Conservation (phyloP, 2,888 invertebrate species). For the Siphlonurus alternatus region DNA sequence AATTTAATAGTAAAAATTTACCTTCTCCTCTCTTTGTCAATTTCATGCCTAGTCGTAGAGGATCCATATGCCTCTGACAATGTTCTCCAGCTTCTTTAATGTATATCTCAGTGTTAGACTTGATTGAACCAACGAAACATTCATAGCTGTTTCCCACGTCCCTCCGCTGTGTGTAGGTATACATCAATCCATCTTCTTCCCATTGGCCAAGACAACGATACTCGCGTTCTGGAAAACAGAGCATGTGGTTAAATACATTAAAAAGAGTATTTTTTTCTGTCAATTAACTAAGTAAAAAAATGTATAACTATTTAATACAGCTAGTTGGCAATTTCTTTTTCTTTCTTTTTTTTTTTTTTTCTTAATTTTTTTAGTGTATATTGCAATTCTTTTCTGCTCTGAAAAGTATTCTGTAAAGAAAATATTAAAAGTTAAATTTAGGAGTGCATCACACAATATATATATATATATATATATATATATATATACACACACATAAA, state of each 20-base stretch:
- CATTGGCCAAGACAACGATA: conserved; percentile 49
- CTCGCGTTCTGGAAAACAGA: conserved; percentile 33
- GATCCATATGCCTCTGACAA: conserved; percentile 41
- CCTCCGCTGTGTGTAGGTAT: conserved; percentile 44
- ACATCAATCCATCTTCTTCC: conserved; percentile 41
- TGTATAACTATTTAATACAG: background rate
- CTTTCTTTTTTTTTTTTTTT: background rate
- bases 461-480: no score
- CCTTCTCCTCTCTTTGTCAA: conserved; percentile 32
- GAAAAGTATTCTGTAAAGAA: no score
- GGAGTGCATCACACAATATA: no score
- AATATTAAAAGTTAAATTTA: no score
- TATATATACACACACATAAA: no score
- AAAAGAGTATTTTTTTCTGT: background rate
- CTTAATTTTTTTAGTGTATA: no score
- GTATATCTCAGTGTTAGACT: conserved; percentile 38
- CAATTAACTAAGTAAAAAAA: background rate
- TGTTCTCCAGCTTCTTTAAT: conserved; percentile 49
- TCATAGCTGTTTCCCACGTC: conserved; percentile 41
- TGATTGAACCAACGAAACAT: conserved; percentile 45
- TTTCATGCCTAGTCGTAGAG: conserved; percentile 41
- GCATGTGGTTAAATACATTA: no score
- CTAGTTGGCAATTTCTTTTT: background rate
- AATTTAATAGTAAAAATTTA: background rate
- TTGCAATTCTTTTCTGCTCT: no score